These are phyloP conservation scores for Oreochromis niloticus DNA, from an alignment of 2,113 vertebrate species.

Conservation along the genomic window DNA sequence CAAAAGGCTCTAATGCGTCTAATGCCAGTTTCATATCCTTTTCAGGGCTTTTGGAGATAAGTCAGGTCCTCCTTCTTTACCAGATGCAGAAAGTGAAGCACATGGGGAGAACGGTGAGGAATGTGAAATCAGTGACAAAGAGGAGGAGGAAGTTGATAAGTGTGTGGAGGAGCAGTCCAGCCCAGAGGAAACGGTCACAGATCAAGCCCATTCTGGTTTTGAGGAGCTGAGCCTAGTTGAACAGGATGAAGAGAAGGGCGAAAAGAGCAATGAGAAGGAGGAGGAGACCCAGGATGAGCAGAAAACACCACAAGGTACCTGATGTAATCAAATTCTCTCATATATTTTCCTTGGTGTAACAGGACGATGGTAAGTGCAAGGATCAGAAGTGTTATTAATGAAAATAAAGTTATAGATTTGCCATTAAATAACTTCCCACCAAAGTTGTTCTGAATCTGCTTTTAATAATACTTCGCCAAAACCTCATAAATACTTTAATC, in stretches of 20 bases:
- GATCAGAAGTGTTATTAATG: not conserved
- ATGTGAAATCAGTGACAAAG: not conserved
- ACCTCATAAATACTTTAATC: not conserved
- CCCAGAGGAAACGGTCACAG: not conserved
- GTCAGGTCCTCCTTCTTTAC: constrained; percentile 79
- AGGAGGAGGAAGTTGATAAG: constrained; percentile 11
- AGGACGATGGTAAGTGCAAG: not conserved
- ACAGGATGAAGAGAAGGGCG: constrained; percentile 6
- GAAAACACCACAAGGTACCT: constrained; percentile 81
- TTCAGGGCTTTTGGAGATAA: constrained; percentile 89
- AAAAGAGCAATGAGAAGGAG: constrained; percentile 14
- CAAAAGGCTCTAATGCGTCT: not conserved
- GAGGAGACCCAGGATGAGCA: constrained; percentile 53
- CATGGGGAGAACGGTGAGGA: constrained; percentile 14
- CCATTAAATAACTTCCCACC: not conserved
- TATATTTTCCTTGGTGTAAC: not conserved
- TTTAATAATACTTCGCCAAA: not conserved
- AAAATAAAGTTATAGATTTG: not conserved
- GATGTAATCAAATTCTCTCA: not conserved
- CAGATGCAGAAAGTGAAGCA: constrained; percentile 47
- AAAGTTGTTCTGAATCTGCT: not conserved
- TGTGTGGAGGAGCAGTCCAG: constrained; percentile 14
- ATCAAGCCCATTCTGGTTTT: constrained; percentile 33
- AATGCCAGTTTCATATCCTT: not conserved
- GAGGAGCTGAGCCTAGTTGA: constrained; percentile 53